phyloP scores from a whole-genome alignment of 2,797 vertebrate species.

The Valencia hispanica region DNA sequence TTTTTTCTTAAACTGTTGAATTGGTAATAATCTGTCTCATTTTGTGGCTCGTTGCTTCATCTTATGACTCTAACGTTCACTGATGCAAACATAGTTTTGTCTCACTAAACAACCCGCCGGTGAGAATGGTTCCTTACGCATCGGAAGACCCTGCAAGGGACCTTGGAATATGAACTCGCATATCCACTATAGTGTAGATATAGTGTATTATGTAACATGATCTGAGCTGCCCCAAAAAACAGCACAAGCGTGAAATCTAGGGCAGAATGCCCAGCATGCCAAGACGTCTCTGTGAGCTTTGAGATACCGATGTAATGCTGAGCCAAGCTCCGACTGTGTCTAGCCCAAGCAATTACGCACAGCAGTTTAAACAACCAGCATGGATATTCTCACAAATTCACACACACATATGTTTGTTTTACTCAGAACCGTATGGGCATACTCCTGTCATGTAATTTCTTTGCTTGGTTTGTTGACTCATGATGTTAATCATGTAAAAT shows the following conservation, averaged over 20 bases:
- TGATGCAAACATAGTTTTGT: conserved; percentile 14
- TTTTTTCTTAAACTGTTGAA: neutral
- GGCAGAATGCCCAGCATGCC: conserved; percentile 65
- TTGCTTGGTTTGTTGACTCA: neutral
- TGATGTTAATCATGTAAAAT: neutral
- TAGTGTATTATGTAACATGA: conserved; percentile 69
- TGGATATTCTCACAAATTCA: conserved; percentile 18
- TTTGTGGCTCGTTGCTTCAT: conserved; percentile 8
- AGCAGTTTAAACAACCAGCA: conserved; percentile 16
- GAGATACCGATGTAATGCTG: conserved; percentile 52
- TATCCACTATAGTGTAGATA: conserved; percentile 63
- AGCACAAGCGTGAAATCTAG: conserved; percentile 75
- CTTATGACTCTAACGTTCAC: conserved; percentile 6
- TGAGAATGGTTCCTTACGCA: conserved; percentile 30
- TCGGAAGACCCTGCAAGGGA: conserved; percentile 33
- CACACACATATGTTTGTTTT: conserved; percentile 5
- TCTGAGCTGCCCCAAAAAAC: conserved; percentile 72
- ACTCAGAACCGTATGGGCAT: neutral
- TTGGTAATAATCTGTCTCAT: neutral
- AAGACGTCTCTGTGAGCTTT: conserved; percentile 67
- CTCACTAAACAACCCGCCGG: neutral
- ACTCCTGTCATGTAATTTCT: neutral
- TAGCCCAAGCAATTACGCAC: conserved; percentile 25
- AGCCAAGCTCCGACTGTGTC: conserved; percentile 58
- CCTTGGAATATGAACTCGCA: conserved; percentile 40